These are phyloP conservation scores for Diachrysia chrysitis DNA, from an alignment of 2,888 invertebrate genomes.

Conservation along the genomic window DNA sequence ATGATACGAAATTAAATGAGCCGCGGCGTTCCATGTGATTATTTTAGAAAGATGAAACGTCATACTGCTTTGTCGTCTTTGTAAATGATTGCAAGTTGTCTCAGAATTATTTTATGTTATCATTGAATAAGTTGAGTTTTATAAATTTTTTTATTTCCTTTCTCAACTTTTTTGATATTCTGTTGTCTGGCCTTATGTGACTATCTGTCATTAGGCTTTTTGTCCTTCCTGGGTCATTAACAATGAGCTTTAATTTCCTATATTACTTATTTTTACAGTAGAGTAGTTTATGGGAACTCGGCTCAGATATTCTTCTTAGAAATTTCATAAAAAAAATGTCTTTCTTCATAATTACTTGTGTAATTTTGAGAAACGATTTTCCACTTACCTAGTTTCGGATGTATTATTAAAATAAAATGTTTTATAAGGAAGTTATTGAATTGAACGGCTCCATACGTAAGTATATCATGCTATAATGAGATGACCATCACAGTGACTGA, in stretches of 20 bases:
- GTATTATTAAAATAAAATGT: background rate
- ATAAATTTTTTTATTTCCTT: background rate
- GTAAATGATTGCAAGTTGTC: background rate
- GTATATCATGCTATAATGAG: conserved; percentile 25
- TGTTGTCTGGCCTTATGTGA: background rate
- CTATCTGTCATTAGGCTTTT: too few relatives aligned
- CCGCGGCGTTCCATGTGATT: conserved; percentile 36
- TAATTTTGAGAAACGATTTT: too few relatives aligned
- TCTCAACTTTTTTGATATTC: background rate
- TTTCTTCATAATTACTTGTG: too few relatives aligned
- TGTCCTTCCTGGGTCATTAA: too few relatives aligned
- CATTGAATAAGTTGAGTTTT: background rate
- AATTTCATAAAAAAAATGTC: too few relatives aligned
- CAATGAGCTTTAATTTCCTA: too few relatives aligned
- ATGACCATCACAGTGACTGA: conserved; percentile 12
- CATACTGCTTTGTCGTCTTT: conserved; percentile 8
- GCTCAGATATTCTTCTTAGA: too few relatives aligned
- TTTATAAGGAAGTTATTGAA: background rate
- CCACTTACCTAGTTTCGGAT: too few relatives aligned
- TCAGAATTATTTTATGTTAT: background rate
- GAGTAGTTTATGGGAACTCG: too few relatives aligned
- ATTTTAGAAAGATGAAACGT: conserved; percentile 29
- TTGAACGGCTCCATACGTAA: conserved; percentile 21
- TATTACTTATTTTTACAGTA: too few relatives aligned
- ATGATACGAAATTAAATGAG: conserved; percentile 42